phyloP scores from a whole-genome alignment of 2,888 invertebrate species.

The Synergus itoensis region DNA sequence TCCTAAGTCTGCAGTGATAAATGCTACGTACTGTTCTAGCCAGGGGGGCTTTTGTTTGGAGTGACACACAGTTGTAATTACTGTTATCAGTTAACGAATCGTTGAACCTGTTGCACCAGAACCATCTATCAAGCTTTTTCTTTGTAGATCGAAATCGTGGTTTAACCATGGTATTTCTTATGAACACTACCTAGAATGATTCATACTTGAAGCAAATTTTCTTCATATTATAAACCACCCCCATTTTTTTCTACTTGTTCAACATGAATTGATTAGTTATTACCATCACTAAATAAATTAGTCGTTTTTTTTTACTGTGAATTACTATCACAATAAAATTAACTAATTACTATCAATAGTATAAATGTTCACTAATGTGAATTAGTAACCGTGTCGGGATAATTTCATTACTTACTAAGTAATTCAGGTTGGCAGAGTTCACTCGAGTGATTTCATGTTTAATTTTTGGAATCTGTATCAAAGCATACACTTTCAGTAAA shows the following conservation, averaged over 20 bases:
- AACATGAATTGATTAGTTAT: background rate
- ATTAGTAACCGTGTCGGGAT: too few species aligned
- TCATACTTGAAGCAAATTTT: background rate
- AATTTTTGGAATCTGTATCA: constrained; percentile 11
- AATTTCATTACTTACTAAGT: too few species aligned
- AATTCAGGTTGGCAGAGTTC: background rate
- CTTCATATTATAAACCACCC: too few species aligned
- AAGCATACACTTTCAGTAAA: constrained; percentile 29
- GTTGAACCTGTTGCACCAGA: constrained; percentile 69
- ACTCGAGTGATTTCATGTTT: background rate
- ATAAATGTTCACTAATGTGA: too few species aligned
- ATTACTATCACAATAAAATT: too few species aligned
- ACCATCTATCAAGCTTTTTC: constrained; percentile 60
- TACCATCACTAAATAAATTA: background rate
- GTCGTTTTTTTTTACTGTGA: too few species aligned
- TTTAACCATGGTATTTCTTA: background rate
- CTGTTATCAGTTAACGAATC: constrained; percentile 71
- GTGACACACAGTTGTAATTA: constrained; percentile 73
- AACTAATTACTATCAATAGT: too few species aligned
- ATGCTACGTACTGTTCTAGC: constrained; percentile 63
- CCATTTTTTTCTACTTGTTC: too few species aligned
- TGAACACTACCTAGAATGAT: background rate
- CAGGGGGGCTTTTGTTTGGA: constrained; percentile 63
- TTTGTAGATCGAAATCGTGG: background rate
- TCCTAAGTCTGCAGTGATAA: constrained; percentile 71